Evolutionary conservation across 64 coral and sea anemone genomes (phyloP), one percentile per base, ranked within the genome.

Genomic region (Trachythela sp.): DNA sequence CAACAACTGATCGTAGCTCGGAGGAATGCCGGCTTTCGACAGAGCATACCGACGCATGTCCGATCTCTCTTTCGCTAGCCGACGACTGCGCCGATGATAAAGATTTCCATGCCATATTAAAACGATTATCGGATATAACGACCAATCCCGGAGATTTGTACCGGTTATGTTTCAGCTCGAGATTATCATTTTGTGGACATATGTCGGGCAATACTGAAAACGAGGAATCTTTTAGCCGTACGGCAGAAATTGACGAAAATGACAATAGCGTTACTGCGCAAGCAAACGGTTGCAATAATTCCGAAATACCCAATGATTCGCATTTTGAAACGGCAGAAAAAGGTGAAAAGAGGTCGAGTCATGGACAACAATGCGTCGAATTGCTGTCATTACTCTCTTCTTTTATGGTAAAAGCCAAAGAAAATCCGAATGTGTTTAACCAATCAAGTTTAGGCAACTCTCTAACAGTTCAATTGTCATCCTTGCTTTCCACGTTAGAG

Each of bases 111-210:
- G 37, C 20, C 11, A 80, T 80, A 9, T 35, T 80, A 6, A 39
- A 80, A 38, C 31, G 75, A 80, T 35, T 80, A 1, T 20, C 75
- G 33, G 75, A 80, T 35, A 4, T 80, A 39, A 80, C 75, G 9
- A 34, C 31, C 33, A 36, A 80, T 30, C 75, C 14, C 37, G 33
- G 30, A 30, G 75, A 80, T 80, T 37, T 80, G 75, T 80, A 80
- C 75, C 75, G 75, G 20, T 30, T 80, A 80, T 80, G 75, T 36
- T 80, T 34, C 75, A 38, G 33, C 75, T 80, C 75, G 9, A 80
- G 75, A 80, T 39, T 80, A 38, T 80, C 75, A 36, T 80, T 80
- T 37, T 35, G 33, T 39, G 75, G 75, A 17, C 75, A 37, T 68
- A n/a, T 31, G 37, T 39, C 37, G 9, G 75, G 26, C 11, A 26